phyloP scores from a whole-genome alignment of 2,797 vertebrate species.

The Ispidina lecontei region DNA sequence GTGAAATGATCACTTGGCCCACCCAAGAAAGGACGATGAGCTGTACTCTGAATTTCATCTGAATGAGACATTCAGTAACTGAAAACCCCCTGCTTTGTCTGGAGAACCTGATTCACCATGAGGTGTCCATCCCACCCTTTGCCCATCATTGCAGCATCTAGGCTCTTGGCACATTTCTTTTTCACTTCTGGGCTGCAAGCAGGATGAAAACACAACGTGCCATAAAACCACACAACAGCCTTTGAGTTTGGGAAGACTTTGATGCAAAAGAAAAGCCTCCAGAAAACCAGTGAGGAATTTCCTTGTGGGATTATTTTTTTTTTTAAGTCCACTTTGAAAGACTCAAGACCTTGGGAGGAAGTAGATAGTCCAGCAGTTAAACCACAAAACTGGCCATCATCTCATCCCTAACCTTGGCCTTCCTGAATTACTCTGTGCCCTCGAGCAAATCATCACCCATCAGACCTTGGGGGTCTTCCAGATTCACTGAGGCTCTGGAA shows the following conservation, averaged over 20 bases:
- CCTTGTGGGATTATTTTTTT: neutral
- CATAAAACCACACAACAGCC: conserved; percentile 37
- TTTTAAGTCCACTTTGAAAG: neutral
- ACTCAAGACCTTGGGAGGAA: neutral
- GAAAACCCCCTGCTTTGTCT: neutral
- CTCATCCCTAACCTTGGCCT: neutral
- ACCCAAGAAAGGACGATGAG: neutral
- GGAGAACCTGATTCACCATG: conserved; percentile 39
- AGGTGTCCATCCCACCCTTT: neutral
- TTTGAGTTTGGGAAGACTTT: neutral
- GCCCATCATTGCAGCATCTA: neutral
- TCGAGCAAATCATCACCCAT: neutral
- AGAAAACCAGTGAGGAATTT: conserved; percentile 49
- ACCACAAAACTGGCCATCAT: neutral
- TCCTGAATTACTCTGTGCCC: neutral
- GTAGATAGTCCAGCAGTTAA: neutral
- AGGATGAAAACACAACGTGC: neutral
- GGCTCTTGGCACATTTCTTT: neutral
- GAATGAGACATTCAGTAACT: conserved; percentile 24
- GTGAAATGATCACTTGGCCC: neutral
- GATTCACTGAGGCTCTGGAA: neutral
- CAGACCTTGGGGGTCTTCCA: neutral
- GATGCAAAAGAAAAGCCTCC: neutral
- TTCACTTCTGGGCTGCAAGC: neutral
- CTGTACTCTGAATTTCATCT: neutral